Evolutionary conservation across 2,888 invertebrate species (phyloP), one percentile per base, ranked within the genome.

Genomic region (Idaea biselata): DNA sequence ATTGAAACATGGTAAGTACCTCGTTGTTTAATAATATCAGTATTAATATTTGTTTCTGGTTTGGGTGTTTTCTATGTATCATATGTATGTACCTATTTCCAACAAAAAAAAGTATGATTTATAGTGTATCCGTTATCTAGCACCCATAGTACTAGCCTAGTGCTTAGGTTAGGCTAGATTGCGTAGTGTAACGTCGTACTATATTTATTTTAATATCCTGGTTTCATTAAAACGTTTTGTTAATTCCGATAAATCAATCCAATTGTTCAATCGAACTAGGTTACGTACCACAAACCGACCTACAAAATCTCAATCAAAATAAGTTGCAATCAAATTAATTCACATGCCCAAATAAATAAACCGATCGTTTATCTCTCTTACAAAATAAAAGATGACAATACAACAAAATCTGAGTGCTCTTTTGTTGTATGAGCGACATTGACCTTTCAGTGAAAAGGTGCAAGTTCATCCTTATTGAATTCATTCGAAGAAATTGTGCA

Each of bases 181-280:
- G n/a, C n/a, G n/a, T n/a, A n/a, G n/a, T n/a, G n/a, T n/a, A n/a
- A n/a, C n/a, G n/a, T n/a, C n/a, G n/a, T n/a, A n/a, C n/a, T n/a
- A n/a, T n/a, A n/a, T n/a, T n/a, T n/a, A n/a, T n/a, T n/a, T n/a
- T n/a, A n/a, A n/a, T n/a, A n/a, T n/a, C n/a, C n/a, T n/a, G n/a
- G n/a, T n/a, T n/a, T 72, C 74, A 76, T 74, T 76, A 80, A 82
- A 86, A 82, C 76, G 78, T 81, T 84, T 83, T 76, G 79, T 79
- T 74, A 80, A 77, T 56, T 18, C 73, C 70, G 71, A 69, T 69
- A 71, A 71, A 70, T 70, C 67, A 70, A 68, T 68, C 65, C 63
- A 65, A 69, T 71, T 68, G 69, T 69, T 68, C 69, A 63, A 76
- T 71, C 71, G 72, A 78, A 75, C 25, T 25, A 25, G 1, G 25